Evolutionary conservation across 2,888 invertebrate species (phyloP).

Genomic region (Stenoptilia bipunctidactyla): DNA sequence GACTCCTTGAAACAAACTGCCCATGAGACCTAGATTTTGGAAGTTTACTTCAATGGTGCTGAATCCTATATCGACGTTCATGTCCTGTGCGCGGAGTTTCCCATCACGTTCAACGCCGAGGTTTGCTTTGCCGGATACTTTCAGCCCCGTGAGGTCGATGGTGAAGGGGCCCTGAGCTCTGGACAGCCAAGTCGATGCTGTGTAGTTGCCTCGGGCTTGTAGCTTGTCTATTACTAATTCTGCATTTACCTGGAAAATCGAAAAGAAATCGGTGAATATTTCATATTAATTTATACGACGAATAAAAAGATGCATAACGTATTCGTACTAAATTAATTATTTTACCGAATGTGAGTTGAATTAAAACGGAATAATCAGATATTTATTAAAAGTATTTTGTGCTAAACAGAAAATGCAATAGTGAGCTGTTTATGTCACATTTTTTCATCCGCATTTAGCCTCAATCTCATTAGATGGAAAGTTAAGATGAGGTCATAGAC

Average conservation of each 20-base stretch:
- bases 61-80: constrained; percentile 84
- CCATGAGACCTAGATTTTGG: constrained; percentile 84
- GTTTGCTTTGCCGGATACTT: constrained; percentile 76
- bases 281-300: no score
- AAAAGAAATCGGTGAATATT: no score
- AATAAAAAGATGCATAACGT: no score
- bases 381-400: no score
- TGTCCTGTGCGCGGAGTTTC: constrained; percentile 80
- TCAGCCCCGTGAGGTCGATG: constrained; percentile 79
- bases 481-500: no score
- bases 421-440: no score
- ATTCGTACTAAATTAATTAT: no score
- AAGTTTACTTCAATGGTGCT: constrained; percentile 84
- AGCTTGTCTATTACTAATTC: constrained; percentile 79
- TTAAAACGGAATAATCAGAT: no score
- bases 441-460: no score
- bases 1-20: constrained; percentile 77
- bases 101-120: constrained; percentile 82
- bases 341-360: no score
- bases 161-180: constrained; percentile 81
- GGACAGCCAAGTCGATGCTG: constrained; percentile 78
- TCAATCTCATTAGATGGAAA: no score
- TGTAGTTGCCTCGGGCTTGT: constrained; percentile 81
- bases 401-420: no score
- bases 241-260: constrained; percentile 74